A percentile compares a stretch with the other conserved stretches of the same genome.
Conservation (phyloP, 2,888 invertebrate genomes). For the Drosophila aldrichi region DNA sequence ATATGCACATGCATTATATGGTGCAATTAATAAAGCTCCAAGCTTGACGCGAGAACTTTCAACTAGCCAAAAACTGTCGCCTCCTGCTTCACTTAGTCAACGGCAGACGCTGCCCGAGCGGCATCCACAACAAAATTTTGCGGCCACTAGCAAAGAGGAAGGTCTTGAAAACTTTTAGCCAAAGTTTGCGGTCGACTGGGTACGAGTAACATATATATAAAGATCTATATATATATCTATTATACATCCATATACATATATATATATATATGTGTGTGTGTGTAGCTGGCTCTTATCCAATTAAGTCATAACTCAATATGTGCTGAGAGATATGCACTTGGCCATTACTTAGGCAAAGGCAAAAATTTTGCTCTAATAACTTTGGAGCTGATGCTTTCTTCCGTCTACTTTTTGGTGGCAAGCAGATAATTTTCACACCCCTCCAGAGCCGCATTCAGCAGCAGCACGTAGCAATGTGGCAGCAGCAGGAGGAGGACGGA, state of each 20-base stretch:
- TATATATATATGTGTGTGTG: neutral
- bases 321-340: conserved; percentile 77
- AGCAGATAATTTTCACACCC: conserved; percentile 73
- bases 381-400: conserved; percentile 66
- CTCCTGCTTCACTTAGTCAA: conserved; percentile 20
- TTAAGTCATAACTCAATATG: conserved; percentile 84
- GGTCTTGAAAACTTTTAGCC: conserved; percentile 40
- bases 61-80: conserved; percentile 5
- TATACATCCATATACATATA: neutral
- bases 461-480: conserved; percentile 27
- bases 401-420: conserved; percentile 55
- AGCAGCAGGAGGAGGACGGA: conserved; percentile 22
- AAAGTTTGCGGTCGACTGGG: conserved; percentile 35
- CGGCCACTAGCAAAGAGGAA: conserved; percentile 27
- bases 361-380: conserved; percentile 76
- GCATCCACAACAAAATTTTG: conserved; percentile 45
- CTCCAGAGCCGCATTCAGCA: conserved; percentile 13
- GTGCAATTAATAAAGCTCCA: conserved; percentile 3
- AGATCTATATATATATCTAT: conserved; percentile 13
- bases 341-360: conserved; percentile 77
- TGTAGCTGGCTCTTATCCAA: conserved; percentile 83
- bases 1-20: no score
- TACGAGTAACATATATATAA: neutral
- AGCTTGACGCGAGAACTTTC: conserved; percentile 1
- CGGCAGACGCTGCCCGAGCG: conserved; percentile 16